phyloP scores from a whole-genome alignment of 2,888 invertebrate genomes.

The Norana najaformis region DNA sequence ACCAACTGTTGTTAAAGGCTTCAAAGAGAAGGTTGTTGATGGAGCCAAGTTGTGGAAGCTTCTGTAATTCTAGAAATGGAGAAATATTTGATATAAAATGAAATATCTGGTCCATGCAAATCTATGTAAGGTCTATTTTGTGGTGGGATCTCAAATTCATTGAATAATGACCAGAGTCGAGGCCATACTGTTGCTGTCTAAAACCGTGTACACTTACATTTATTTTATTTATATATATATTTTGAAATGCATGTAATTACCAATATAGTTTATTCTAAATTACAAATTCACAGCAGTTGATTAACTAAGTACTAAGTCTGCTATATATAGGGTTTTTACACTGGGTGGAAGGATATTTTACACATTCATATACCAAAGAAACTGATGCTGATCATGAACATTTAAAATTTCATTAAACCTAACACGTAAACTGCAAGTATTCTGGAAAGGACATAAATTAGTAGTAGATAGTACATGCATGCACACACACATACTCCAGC shows the following conservation, averaged over 20 bases:
- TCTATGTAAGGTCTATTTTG: neutral
- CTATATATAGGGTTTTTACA: neutral
- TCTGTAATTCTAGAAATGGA: slow-evolving; percentile 28
- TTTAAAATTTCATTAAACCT: neutral
- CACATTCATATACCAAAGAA: neutral
- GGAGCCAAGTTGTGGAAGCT: slow-evolving; percentile 9
- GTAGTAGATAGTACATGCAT: neutral
- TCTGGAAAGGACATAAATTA: neutral
- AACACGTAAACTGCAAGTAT: neutral
- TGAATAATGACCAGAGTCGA: no score
- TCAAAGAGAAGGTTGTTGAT: slow-evolving; percentile 18
- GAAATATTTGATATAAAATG: neutral
- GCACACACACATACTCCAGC: neutral
- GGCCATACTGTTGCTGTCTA: no score
- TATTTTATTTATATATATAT: no score
- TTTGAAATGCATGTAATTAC: neutral
- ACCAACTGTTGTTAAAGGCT: slow-evolving; percentile 1
- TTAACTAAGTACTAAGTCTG: neutral
- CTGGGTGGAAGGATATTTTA: neutral
- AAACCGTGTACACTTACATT: no score
- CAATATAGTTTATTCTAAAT: slow-evolving; percentile 5
- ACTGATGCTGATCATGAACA: neutral
- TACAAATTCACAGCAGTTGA: neutral
- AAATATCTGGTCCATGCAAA: no score
- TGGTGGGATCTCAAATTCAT: no score